phyloP scores from a whole-genome alignment of 1,140 invertebrate species.

The Drosophila eugracilis region DNA sequence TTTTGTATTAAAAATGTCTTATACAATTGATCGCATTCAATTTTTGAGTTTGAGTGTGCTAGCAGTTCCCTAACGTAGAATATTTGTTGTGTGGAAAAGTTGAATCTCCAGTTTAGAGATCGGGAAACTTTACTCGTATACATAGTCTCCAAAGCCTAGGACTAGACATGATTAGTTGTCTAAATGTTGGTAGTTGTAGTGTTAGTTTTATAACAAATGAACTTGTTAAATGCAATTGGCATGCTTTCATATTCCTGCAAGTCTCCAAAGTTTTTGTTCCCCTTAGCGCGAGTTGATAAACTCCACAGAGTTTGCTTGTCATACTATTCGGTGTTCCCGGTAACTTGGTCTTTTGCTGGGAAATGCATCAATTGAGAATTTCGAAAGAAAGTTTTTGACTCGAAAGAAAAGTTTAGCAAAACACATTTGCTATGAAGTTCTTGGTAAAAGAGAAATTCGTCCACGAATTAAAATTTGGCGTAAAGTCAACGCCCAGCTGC shows the following conservation, averaged over 20 bases:
- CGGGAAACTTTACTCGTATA: conserved; percentile 37
- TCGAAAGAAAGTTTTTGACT: conserved; percentile 24
- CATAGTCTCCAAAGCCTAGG: conserved; percentile 59
- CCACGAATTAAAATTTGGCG: conserved; percentile 83
- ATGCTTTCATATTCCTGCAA: conserved; percentile 44
- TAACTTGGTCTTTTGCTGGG: conserved; percentile 45
- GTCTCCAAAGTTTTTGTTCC: conserved; percentile 46
- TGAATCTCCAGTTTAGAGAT: conserved; percentile 41
- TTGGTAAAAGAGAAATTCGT: conserved; percentile 84
- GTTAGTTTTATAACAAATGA: conserved; percentile 43
- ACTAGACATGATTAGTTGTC: conserved; percentile 59
- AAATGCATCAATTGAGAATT: conserved; percentile 50
- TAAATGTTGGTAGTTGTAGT: conserved; percentile 37
- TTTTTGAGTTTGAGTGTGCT: conserved; percentile 34
- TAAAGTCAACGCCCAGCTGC: conserved; percentile 45
- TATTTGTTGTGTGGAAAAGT: conserved; percentile 28
- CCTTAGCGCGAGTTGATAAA: neutral
- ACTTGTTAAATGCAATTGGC: conserved; percentile 64
- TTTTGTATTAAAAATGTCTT: conserved; percentile 56
- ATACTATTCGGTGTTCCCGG: conserved; percentile 27
- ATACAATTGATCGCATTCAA: conserved; percentile 35
- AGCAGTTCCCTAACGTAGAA: conserved; percentile 32
- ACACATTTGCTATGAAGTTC: conserved; percentile 84
- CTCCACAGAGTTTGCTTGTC: conserved; percentile 9
- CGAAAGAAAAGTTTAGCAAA: conserved; percentile 69